These are phyloP conservation scores for Apolygus lucorum DNA, from an alignment of 1,140 invertebrate species.

Conservation along the genomic window DNA sequence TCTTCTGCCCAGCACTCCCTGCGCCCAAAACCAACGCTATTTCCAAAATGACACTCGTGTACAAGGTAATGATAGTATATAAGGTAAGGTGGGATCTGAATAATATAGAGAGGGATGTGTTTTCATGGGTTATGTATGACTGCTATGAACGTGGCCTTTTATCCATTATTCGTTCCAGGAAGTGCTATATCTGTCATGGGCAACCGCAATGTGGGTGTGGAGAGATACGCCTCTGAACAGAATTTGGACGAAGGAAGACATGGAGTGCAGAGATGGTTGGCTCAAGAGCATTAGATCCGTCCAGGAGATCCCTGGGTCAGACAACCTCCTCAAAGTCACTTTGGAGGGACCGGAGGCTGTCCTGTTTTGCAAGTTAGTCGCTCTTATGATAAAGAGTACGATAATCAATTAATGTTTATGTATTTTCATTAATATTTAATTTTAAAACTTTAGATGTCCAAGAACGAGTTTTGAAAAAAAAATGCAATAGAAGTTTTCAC, in stretches of 20 bases:
- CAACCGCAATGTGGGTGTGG: constrained; percentile 63
- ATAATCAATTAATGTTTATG: no score
- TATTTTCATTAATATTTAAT: no score
- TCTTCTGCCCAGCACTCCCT: constrained; percentile 70
- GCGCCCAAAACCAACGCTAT: constrained; percentile 65
- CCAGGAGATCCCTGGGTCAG: constrained; percentile 55
- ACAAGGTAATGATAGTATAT: not conserved
- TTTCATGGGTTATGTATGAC: no score
- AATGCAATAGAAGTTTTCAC: no score
- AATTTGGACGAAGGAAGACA: not conserved
- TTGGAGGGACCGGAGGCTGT: constrained; percentile 41
- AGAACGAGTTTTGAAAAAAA: no score
- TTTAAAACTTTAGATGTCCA: no score
- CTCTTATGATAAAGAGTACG: no score
- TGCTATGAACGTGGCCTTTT: not conserved
- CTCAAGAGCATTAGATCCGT: constrained; percentile 54
- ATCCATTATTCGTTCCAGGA: constrained; percentile 38
- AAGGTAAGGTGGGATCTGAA: no score
- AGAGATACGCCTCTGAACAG: constrained; percentile 30
- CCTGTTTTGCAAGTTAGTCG: not conserved
- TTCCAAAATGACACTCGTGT: not conserved
- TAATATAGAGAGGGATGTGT: no score
- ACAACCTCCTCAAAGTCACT: constrained; percentile 53
- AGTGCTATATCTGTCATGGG: constrained; percentile 76
- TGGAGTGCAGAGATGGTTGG: constrained; percentile 49